A percentile compares a stretch with the other conserved stretches of the same genome.
Conservation (phyloP, 2,113 vertebrate genomes). For the Thermophis baileyi region DNA sequence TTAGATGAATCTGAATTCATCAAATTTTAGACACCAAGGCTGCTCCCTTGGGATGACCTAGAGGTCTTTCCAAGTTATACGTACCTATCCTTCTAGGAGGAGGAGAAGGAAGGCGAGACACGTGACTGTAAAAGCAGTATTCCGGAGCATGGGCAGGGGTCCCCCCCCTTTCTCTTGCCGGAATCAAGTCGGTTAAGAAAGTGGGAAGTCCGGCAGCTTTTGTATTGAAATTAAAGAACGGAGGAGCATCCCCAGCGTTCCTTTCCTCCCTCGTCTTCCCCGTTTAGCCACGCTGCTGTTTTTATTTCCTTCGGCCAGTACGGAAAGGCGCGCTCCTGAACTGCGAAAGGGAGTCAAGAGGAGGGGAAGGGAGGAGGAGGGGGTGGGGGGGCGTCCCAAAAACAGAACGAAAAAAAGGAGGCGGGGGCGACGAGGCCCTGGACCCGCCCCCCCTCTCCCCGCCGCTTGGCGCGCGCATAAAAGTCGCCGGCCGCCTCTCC, state of each 20-base stretch:
- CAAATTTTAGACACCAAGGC: not conserved
- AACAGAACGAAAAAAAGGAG: not conserved
- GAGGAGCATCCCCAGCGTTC: not conserved
- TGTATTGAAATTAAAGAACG: not conserved
- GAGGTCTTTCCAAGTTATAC: not conserved
- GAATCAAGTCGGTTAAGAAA: no score
- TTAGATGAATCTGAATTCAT: not conserved
- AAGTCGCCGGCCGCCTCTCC: not conserved
- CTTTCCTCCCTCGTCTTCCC: not conserved
- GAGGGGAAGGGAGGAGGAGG: not conserved
- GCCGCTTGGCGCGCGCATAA: not conserved
- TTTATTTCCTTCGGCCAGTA: not conserved
- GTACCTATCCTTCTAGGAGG: not conserved
- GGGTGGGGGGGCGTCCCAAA: not conserved
- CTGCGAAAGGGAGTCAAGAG: not conserved
- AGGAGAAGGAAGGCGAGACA: not conserved
- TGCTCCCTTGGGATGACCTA: not conserved
- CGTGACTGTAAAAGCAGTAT: not conserved
- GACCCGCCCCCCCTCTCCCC: fast-evolving
- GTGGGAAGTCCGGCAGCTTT: not conserved
- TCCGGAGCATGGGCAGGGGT: not conserved
- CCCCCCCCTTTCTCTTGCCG: fast-evolving
- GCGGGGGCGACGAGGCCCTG: not conserved
- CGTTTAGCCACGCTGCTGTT: not conserved
- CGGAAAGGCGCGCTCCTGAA: not conserved